Evolutionary conservation across 2,113 vertebrate genomes (phyloP).

Genomic region (Pleuronectes platessa): DNA sequence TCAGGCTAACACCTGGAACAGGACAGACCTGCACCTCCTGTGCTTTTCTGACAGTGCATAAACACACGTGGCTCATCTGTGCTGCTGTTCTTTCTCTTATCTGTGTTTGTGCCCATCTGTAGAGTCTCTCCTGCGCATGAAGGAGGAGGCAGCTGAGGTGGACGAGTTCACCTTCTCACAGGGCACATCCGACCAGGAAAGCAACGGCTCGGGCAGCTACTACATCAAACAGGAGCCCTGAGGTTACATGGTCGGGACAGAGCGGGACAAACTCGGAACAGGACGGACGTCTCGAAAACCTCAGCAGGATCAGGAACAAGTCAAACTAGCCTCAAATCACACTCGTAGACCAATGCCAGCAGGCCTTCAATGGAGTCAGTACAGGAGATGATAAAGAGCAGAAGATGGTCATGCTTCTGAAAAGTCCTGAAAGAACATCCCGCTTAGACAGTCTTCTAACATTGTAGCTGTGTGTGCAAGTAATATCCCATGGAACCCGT

Average conservation of each 20-base stretch:
- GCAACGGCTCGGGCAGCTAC: constrained; percentile 95
- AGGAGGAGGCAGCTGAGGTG: constrained; percentile 92
- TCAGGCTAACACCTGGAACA: neutral
- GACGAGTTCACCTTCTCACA: constrained; percentile 95
- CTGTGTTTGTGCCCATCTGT: constrained; percentile 36
- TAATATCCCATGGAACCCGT: neutral
- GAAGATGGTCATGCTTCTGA: neutral
- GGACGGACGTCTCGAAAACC: constrained; percentile 18
- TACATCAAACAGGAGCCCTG: constrained; percentile 97
- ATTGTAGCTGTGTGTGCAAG: constrained; percentile 36
- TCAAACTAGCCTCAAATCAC: constrained; percentile 17
- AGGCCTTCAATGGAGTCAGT: constrained; percentile 15
- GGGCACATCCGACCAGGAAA: constrained; percentile 95
- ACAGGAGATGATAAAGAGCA: neutral
- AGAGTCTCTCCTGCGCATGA: constrained; percentile 92
- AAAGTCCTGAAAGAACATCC: constrained; percentile 14
- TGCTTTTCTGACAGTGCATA: neutral
- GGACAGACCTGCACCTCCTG: neutral
- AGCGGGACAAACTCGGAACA: neutral
- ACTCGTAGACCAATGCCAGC: constrained; percentile 29
- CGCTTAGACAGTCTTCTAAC: constrained; percentile 10
- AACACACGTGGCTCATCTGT: constrained; percentile 27
- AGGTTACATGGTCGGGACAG: constrained; percentile 37
- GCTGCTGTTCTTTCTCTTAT: constrained; percentile 13
- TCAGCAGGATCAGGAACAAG: constrained; percentile 12